phyloP scores from a whole-genome alignment of 2,888 invertebrate genomes.

The Asteroscopus sphinx region DNA sequence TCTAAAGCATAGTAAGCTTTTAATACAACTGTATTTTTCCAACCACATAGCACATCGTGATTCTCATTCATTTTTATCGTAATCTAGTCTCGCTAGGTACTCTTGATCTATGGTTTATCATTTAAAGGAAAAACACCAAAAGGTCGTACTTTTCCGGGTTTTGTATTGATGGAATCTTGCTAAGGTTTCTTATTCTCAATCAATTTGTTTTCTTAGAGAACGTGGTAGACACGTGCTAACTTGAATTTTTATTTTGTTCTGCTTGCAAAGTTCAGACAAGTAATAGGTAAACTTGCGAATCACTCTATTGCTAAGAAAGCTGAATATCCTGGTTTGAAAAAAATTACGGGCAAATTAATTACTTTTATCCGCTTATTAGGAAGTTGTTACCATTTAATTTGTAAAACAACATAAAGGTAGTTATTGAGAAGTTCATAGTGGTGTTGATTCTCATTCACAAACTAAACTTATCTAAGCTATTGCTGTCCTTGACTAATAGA shows the following conservation, averaged over 20 bases:
- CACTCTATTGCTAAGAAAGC: too few species aligned
- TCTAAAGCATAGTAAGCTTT: slow-evolving; percentile 37
- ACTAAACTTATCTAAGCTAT: too few species aligned
- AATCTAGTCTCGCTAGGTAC: slow-evolving; percentile 21
- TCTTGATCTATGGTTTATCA: slow-evolving; percentile 31
- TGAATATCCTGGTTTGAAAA: too few species aligned
- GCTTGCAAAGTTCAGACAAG: neutral
- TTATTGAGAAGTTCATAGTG: too few species aligned
- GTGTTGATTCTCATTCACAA: too few species aligned
- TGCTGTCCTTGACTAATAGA: too few species aligned
- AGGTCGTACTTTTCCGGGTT: neutral
- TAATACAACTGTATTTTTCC: slow-evolving; percentile 42
- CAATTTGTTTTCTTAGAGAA: slow-evolving; percentile 7
- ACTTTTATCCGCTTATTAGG: too few species aligned
- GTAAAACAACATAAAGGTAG: too few species aligned
- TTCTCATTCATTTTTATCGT: slow-evolving; percentile 39
- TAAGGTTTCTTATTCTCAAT: slow-evolving; percentile 24
- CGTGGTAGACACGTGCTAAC: neutral
- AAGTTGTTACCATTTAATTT: too few species aligned
- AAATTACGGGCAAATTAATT: too few species aligned
- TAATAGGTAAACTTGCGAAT: neutral
- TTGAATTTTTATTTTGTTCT: neutral
- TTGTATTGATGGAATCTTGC: slow-evolving; percentile 1
- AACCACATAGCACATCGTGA: slow-evolving; percentile 45
- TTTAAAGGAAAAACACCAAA: slow-evolving; percentile 26